A percentile compares a stretch with the other conserved stretches of the same genome.
Conservation (phyloP, 2,888 invertebrate species). For the Troilus luridus region DNA sequence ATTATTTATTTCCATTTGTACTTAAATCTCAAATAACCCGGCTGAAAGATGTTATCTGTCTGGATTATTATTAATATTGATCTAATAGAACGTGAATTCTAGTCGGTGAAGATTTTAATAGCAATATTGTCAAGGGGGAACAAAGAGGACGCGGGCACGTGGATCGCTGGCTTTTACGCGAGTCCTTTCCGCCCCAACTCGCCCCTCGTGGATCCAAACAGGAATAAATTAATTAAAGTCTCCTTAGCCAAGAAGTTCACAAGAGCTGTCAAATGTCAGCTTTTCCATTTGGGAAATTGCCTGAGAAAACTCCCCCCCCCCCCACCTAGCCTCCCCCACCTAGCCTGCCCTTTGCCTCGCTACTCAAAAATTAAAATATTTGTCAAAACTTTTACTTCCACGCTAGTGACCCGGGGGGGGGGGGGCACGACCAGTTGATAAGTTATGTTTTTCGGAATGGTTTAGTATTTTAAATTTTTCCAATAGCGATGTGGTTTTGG, state of each 20-base stretch:
- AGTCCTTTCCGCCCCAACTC: not conserved
- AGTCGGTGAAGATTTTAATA: not conserved
- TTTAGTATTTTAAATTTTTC: no score
- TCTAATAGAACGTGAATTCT: no score
- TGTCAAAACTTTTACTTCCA: conserved; percentile 12
- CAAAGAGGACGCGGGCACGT: not conserved
- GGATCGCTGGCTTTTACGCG: not conserved
- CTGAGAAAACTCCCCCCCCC: not conserved
- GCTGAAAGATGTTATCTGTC: no score
- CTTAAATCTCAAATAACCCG: no score
- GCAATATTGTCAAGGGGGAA: not conserved
- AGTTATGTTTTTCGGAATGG: not conserved
- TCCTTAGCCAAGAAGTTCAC: conserved; percentile 27
- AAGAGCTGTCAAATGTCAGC: conserved; percentile 10
- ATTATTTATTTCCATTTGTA: no score
- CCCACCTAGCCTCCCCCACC: not conserved
- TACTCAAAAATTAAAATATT: conserved; percentile 25
- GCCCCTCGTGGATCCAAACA: not conserved
- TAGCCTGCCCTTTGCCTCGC: not conserved
- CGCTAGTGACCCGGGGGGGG: no score
- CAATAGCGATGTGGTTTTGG: no score
- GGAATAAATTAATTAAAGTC: conserved; percentile 38
- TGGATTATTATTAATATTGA: no score
- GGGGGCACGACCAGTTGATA: not conserved
- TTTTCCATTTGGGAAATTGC: conserved; percentile 26